phyloP scores from a whole-genome alignment of 2,797 vertebrate species.

The Pangasius mekongensis region DNA sequence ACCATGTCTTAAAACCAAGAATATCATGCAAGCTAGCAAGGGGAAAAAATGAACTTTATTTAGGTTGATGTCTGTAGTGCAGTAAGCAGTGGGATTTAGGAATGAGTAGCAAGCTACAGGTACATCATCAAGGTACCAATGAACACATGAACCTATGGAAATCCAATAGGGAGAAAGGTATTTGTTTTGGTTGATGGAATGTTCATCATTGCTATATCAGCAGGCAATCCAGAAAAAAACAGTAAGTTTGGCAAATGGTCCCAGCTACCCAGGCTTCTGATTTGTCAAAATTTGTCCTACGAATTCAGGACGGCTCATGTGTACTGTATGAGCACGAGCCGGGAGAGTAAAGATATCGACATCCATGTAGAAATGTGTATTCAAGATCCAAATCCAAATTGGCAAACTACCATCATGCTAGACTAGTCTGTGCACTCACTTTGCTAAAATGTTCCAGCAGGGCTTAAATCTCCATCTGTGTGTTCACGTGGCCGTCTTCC shows the following conservation, averaged over 20 bases:
- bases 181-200: background rate
- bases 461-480: conserved; percentile 16
- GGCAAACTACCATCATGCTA: background rate
- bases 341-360: background rate
- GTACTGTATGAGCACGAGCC: background rate
- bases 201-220: background rate
- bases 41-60: background rate
- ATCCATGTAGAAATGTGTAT: background rate
- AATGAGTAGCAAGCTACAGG: background rate
- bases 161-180: background rate
- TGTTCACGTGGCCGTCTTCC: background rate
- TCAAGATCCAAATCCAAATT: conserved; percentile 14
- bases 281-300: background rate
- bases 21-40: background rate
- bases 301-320: background rate
- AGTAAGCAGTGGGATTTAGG: background rate
- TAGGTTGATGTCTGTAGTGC: background rate
- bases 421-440: background rate
- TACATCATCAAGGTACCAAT: background rate
- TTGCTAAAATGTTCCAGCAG: background rate
- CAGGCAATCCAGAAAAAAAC: background rate
- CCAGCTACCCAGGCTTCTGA: background rate
- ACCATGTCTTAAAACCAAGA: background rate
- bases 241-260: background rate
- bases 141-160: background rate